Evolutionary conservation across 2,888 invertebrate species (phyloP), one percentile per base, ranked within the genome.

Genomic region (Protonemura montana): DNA sequence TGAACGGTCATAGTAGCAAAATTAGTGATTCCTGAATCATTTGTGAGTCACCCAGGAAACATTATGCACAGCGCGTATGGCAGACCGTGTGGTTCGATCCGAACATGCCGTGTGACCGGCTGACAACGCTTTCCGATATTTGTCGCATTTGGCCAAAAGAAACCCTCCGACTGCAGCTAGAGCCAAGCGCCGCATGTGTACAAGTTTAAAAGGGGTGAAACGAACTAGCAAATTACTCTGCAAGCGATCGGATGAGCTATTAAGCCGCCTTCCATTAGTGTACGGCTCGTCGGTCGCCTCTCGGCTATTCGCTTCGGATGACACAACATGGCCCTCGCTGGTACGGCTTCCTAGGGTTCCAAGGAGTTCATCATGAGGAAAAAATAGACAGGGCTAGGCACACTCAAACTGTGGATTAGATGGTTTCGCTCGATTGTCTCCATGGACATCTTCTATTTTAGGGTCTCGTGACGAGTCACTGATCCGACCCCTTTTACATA

Each of bases 161-260:
- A 59, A 59, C 59, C 35, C 35, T 35, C 35, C 35, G 10, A 35
- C 35, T 35, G 3, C 35, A 3, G 59, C 59, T 13, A 59, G 41
- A 5, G 59, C 59, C 59, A 59, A 21, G 21, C 59, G 13, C 59
- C 59, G 59, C 59, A 59, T 59, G 59, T 59, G 59, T 59, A 59
- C 59, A 59, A 59, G 59, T 59, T 59, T 59, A 59, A 59, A 59
- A 59, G 59, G 59, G 59, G 59, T 59, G 59, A 59, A 59, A 59
- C 59, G 59, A 59, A 59, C 16, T 59, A 59, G 59, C 59, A 59
- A 59, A 59, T 59, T 10, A 21, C 59, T 59, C 59, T 59, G 13
- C 16, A 59, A 59, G 21, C 59, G 59, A 59, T 59, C 59, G 59
- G 13, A 10, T 59, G 59, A 59, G 21, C 59, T 59, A 59, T 59